A percentile compares a stretch with the other conserved stretches of the same genome.
Evolutionary conservation across 2,888 invertebrate species (phyloP).

Genomic region (Lasioglossum calceatum): DNA sequence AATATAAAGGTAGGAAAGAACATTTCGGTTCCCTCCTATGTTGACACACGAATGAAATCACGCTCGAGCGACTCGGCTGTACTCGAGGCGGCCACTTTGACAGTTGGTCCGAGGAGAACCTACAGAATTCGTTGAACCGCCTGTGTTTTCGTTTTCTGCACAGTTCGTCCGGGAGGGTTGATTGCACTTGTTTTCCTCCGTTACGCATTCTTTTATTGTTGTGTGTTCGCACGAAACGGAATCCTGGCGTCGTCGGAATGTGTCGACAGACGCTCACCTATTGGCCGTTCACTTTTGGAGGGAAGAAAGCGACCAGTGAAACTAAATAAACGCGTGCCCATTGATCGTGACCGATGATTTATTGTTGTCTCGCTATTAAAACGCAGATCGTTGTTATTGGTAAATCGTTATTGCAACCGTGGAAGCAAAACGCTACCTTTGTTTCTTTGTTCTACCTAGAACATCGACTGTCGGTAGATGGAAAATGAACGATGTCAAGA

Average conservation of each 20-base stretch:
- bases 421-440: background rate
- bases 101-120: constrained; percentile 24
- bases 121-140: constrained; percentile 41
- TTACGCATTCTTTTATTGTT: background rate
- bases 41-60: constrained; percentile 25
- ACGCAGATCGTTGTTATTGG: background rate
- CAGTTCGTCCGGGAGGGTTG: constrained; percentile 8
- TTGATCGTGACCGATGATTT: constrained; percentile 21
- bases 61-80: background rate
- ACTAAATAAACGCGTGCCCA: constrained; percentile 47
- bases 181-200: background rate
- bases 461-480: background rate
- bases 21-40: background rate
- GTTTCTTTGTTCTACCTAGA: background rate
- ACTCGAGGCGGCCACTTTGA: constrained; percentile 32
- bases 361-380: background rate
- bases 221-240: background rate
- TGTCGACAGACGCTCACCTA: constrained; percentile 24
- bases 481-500: constrained; percentile 31
- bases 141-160: constrained; percentile 17
- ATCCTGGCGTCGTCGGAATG: constrained; percentile 8
- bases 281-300: constrained; percentile 48
- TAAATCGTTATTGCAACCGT: background rate
- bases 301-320: constrained; percentile 35
- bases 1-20: constrained; percentile 75